Conservation (phyloP, 2,888 invertebrate species). For the Melanostoma mellinum region DNA sequence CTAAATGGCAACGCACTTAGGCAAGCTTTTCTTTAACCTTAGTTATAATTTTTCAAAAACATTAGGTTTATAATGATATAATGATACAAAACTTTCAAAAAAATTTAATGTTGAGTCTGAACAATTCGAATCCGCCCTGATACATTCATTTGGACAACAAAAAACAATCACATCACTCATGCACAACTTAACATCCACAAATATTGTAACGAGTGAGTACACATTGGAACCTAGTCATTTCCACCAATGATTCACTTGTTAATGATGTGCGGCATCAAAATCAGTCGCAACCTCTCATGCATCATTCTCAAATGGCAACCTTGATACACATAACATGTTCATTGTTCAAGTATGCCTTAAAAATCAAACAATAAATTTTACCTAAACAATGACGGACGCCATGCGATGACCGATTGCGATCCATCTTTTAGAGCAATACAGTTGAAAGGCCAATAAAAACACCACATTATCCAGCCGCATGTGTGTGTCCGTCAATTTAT, state of each 20-base stretch:
- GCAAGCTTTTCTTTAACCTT: too few relatives aligned
- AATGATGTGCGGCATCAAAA: constrained; percentile 36
- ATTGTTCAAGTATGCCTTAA: constrained; percentile 2
- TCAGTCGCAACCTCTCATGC: constrained; percentile 18
- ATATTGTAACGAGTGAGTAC: constrained; percentile 1
- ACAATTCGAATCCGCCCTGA: too few relatives aligned
- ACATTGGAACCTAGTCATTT: background rate
- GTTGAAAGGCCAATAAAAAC: constrained; percentile 12
- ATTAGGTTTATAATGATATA: too few relatives aligned
- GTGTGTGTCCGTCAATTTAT: constrained; percentile 42
- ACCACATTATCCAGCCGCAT: constrained; percentile 19
- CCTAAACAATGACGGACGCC: background rate
- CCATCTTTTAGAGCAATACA: constrained; percentile 33
- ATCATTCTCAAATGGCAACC: constrained; percentile 40
- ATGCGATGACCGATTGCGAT: constrained; percentile 12
- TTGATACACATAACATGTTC: constrained; percentile 37
- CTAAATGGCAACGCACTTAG: too few relatives aligned
- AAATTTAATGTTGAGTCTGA: too few relatives aligned
- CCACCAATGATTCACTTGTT: constrained; percentile 32
- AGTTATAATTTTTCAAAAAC: too few relatives aligned
- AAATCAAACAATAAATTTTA: constrained; percentile 27
- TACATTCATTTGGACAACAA: too few relatives aligned
- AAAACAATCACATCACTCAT: background rate
- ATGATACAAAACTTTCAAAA: too few relatives aligned
- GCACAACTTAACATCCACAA: background rate